These are phyloP conservation scores for Neelides sp. DNA, from an alignment of 1,140 invertebrate genomes.

Conservation along the genomic window DNA sequence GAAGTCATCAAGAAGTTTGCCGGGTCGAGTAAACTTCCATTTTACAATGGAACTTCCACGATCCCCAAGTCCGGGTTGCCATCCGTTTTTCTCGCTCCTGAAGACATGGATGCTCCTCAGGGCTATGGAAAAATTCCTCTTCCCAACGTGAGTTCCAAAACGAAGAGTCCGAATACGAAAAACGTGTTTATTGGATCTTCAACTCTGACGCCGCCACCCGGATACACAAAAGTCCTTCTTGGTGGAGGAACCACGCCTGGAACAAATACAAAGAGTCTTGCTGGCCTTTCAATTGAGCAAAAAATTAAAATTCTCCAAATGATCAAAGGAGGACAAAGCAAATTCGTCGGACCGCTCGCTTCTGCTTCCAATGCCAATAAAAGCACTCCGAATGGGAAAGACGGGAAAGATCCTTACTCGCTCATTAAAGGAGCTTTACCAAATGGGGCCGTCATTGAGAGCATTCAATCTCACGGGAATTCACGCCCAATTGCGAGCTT, in stretches of 20 bases:
- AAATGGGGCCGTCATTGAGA: constrained; percentile 21
- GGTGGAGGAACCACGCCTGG: constrained; percentile 13
- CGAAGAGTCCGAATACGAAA: not conserved
- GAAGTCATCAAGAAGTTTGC: constrained; percentile 31
- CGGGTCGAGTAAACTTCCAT: constrained; percentile 30
- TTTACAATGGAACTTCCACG: constrained; percentile 26
- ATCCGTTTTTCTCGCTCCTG: constrained; percentile 27
- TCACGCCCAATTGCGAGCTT: no score
- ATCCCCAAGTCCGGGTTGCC: constrained; percentile 19
- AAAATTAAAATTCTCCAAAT: not conserved
- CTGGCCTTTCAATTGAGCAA: constrained; percentile 1
- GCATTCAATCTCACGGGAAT: constrained; percentile 8
- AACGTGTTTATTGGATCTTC: constrained; percentile 1
- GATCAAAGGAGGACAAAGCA: constrained; percentile 9
- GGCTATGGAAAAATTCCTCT: constrained; percentile 30
- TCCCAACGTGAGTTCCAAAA: constrained; percentile 22
- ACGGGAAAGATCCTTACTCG: constrained; percentile 2
- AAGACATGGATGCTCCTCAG: constrained; percentile 24
- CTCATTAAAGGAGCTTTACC: constrained; percentile 15
- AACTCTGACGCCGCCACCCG: constrained; percentile 12
- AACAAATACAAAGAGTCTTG: constrained; percentile 12
- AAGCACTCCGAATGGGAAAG: no score
- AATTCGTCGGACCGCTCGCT: not conserved
- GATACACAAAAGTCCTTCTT: constrained; percentile 26
- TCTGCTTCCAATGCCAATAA: not conserved